These are phyloP conservation scores for Drymonia ruficornis DNA, from an alignment of 2,888 invertebrate genomes.

Conservation along the genomic window DNA sequence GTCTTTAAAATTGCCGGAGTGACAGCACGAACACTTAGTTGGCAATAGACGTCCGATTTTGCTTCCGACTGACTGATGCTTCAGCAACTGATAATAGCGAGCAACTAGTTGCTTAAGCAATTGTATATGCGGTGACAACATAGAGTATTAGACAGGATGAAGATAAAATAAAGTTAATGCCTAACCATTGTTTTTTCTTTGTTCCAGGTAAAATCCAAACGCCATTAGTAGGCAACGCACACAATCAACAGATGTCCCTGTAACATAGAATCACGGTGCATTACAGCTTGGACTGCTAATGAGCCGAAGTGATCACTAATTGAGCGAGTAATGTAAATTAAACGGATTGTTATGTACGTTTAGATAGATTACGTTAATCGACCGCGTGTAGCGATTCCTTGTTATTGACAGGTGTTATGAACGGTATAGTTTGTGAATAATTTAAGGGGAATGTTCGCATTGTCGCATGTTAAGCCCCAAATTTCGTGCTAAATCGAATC, in stretches of 20 bases:
- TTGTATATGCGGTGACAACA: no score
- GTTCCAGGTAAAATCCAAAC: conserved; percentile 42
- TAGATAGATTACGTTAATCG: conserved; percentile 36
- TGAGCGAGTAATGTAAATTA: conserved; percentile 44
- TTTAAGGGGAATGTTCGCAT: neutral
- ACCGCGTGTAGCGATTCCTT: conserved; percentile 13
- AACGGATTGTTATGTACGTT: conserved; percentile 35
- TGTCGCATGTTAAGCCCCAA: neutral
- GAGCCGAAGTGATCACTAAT: conserved; percentile 32
- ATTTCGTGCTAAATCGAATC: no score
- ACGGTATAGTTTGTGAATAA: neutral
- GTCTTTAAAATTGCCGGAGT: no score
- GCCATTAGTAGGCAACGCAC: neutral
- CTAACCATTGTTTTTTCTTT: conserved; percentile 18
- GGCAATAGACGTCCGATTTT: no score
- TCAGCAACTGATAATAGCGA: no score
- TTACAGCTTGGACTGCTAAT: conserved; percentile 28
- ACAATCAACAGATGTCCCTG: conserved; percentile 16
- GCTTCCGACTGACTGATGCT: no score
- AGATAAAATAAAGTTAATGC: neutral
- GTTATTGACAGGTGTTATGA: neutral
- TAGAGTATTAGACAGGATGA: no score
- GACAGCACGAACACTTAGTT: no score
- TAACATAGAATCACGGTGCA: neutral
- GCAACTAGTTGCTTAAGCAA: no score